Percentiles rank a stretch among this genome's conserved stretches.
Evolutionary conservation across 2,888 invertebrate species (phyloP).

Genomic region (Perizoma flavofasciatum): DNA sequence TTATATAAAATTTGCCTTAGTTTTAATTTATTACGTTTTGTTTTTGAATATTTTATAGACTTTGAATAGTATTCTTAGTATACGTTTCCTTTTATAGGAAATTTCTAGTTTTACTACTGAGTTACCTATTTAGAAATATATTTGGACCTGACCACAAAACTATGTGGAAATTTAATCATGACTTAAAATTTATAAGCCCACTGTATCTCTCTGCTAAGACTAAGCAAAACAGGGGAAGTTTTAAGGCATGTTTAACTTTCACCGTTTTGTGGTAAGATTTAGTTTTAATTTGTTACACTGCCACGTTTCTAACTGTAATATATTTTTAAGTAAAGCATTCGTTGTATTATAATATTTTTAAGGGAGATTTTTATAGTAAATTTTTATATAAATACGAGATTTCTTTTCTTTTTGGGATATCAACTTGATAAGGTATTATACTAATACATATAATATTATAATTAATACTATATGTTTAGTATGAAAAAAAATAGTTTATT

Average conservation of each 20-base stretch:
- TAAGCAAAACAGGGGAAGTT: neutral
- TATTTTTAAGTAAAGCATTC: constrained; percentile 58
- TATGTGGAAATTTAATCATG: neutral
- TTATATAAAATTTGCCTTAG: constrained; percentile 34
- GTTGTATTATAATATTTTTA: constrained; percentile 56
- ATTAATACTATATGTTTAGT: too few species aligned
- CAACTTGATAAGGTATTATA: too few species aligned
- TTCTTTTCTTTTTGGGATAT: constrained; percentile 20
- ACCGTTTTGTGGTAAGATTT: constrained; percentile 18
- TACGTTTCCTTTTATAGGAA: constrained; percentile 48
- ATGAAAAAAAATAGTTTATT: too few species aligned
- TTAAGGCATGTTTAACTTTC: neutral
- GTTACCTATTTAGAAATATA: constrained; percentile 61
- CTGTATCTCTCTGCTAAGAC: neutral
- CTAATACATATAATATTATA: too few species aligned
- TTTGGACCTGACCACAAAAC: constrained; percentile 17
- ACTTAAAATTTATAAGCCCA: neutral
- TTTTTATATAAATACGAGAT: constrained; percentile 54
- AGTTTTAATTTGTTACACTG: constrained; percentile 53
- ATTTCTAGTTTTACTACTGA: constrained; percentile 50
- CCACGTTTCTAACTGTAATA: constrained; percentile 64
- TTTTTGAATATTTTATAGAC: constrained; percentile 44
- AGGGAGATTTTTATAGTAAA: constrained; percentile 63
- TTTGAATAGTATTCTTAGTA: constrained; percentile 38
- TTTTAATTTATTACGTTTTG: constrained; percentile 48